These are phyloP conservation scores for Lithophane ornitopus DNA, from an alignment of 2,888 invertebrate genomes.

Conservation along the genomic window DNA sequence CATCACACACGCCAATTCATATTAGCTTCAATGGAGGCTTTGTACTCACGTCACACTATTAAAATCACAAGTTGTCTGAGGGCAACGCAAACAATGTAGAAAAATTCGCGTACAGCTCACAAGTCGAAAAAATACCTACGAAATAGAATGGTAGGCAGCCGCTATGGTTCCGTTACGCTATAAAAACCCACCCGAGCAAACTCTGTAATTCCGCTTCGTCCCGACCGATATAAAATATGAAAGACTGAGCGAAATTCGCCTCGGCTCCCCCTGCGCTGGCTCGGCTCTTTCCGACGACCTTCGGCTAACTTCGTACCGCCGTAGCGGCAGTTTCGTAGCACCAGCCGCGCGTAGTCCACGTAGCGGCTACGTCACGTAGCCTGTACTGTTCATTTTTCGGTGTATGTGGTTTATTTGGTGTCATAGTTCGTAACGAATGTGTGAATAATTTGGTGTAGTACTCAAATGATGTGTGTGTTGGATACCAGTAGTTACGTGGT, in stretches of 20 bases:
- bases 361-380: constrained; percentile 68
- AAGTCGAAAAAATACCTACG: constrained; percentile 83
- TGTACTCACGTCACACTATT: constrained; percentile 79
- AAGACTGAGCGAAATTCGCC: constrained; percentile 87
- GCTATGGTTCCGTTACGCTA: constrained; percentile 81
- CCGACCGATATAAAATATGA: constrained; percentile 90
- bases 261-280: constrained; percentile 76
- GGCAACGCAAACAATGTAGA: constrained; percentile 85
- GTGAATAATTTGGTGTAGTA: constrained; percentile 73
- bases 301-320: constrained; percentile 81
- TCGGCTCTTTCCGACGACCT: constrained; percentile 77
- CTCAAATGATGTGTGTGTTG: constrained; percentile 82
- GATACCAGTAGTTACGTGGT: constrained; percentile 71
- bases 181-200: constrained; percentile 89
- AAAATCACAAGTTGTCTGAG: constrained; percentile 84
- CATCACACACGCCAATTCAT: constrained; percentile 74
- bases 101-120: constrained; percentile 78
- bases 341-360: constrained; percentile 76
- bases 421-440: constrained; percentile 68
- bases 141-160: constrained; percentile 83
- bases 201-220: constrained; percentile 87
- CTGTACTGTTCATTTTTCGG: constrained; percentile 74
- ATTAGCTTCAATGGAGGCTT: constrained; percentile 66
- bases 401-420: constrained; percentile 82
- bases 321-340: constrained; percentile 87